phyloP scores from a whole-genome alignment of 2,888 invertebrate species.

The Halocaridina rubra region DNA sequence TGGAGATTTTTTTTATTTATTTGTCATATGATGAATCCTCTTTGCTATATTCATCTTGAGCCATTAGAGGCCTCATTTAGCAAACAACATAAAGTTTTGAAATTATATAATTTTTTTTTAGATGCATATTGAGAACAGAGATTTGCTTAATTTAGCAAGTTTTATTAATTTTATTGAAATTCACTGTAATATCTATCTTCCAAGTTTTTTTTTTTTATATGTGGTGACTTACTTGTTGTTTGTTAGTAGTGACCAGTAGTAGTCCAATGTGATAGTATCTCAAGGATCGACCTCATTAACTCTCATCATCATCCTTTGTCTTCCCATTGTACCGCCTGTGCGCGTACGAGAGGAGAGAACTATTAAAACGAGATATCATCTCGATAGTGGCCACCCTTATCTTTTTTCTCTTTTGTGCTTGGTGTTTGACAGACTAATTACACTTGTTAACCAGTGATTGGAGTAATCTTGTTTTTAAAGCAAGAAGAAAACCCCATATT shows the following conservation, averaged over 20 bases:
- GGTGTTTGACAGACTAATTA: too few relatives aligned
- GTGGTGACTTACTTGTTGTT: slow-evolving; percentile 33
- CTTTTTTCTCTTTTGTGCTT: background rate
- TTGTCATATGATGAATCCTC: slow-evolving; percentile 26
- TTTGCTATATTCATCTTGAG: background rate
- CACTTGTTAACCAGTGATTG: too few relatives aligned
- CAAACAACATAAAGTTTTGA: slow-evolving; percentile 15
- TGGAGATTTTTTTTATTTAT: slow-evolving; percentile 29
- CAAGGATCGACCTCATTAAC: slow-evolving; percentile 48
- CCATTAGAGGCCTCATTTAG: slow-evolving; percentile 20
- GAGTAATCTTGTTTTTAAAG: too few relatives aligned
- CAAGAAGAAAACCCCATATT: too few relatives aligned
- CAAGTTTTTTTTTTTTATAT: background rate
- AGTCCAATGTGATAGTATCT: slow-evolving; percentile 49
- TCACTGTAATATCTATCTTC: background rate
- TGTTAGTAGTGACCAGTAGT: slow-evolving; percentile 33
- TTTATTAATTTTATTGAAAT: background rate
- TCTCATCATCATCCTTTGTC: slow-evolving; percentile 33
- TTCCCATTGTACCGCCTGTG: slow-evolving; percentile 38
- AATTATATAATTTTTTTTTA: background rate
- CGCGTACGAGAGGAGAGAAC: slow-evolving; percentile 40
- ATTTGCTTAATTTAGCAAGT: background rate
- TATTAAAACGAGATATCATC: slow-evolving; percentile 11
- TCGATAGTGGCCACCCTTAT: slow-evolving; percentile 6
- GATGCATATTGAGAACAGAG: background rate